Conservation (phyloP, 1,140 invertebrate species). For the Hyles vespertilio region DNA sequence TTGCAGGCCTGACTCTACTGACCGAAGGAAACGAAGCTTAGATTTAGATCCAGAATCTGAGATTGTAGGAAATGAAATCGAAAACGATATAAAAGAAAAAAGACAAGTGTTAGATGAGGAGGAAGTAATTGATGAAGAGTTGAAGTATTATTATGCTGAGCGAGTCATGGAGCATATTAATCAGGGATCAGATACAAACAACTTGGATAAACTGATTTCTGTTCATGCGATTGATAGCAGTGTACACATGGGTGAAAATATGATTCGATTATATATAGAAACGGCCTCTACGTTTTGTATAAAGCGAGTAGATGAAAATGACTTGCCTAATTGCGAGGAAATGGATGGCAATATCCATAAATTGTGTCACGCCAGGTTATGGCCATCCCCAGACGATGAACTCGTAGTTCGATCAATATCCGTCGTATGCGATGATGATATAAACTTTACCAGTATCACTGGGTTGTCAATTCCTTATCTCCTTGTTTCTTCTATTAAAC, state of each 20-base stretch:
- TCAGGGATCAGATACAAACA: conserved; percentile 35
- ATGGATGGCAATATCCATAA: conserved; percentile 44
- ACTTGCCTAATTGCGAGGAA: conserved; percentile 43
- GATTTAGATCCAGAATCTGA: neutral
- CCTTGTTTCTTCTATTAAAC: conserved; percentile 32
- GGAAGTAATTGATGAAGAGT: conserved; percentile 50
- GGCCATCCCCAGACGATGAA: conserved; percentile 48
- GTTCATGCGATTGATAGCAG: conserved; percentile 38
- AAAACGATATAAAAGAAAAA: conserved; percentile 21
- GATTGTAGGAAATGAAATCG: conserved; percentile 15
- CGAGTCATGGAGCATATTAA: conserved; percentile 43
- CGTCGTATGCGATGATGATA: conserved; percentile 49
- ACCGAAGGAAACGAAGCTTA: neutral
- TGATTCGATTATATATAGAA: conserved; percentile 56
- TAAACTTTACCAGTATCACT: conserved; percentile 32
- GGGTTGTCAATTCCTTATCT: conserved; percentile 36
- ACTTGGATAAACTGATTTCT: conserved; percentile 50
- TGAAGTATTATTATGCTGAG: conserved; percentile 49
- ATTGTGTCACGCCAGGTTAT: conserved; percentile 44
- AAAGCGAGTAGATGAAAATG: conserved; percentile 28
- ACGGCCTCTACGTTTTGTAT: conserved; percentile 51
- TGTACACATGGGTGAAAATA: conserved; percentile 34
- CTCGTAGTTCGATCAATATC: conserved; percentile 34
- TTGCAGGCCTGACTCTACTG: conserved; percentile 18
- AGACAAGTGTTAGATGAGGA: conserved; percentile 31